Evolutionary conservation across 2,888 invertebrate genomes (phyloP).

Genomic region (Pristionchus exspectatus): DNA sequence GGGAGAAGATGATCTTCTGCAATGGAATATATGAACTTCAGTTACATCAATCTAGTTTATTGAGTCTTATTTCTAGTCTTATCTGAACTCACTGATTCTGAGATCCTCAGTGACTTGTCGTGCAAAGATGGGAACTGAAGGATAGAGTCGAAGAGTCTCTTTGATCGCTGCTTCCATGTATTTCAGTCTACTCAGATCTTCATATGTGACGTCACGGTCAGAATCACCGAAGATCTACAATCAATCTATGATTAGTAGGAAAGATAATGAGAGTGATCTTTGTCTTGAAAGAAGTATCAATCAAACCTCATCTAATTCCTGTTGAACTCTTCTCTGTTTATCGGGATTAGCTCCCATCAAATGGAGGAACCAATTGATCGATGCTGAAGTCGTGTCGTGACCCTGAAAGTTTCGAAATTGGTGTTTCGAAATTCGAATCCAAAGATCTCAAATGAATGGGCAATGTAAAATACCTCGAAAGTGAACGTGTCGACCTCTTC

Average conservation of each 20-base stretch:
- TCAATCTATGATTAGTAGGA: neutral
- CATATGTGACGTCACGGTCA: conserved; percentile 79
- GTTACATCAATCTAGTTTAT: neutral
- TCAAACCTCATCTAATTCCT: conserved; percentile 79
- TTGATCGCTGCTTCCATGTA: conserved; percentile 81
- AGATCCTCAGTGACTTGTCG: conserved; percentile 79
- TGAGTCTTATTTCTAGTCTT: neutral
- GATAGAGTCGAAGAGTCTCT: conserved; percentile 78
- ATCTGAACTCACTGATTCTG: conserved; percentile 64
- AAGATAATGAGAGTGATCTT: neutral
- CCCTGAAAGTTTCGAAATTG: conserved; percentile 83
- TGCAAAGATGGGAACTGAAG: conserved; percentile 77
- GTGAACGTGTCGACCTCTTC: conserved; percentile 79
- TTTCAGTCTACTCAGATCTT: conserved; percentile 80
- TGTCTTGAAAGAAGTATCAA: neutral
- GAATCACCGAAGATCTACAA: conserved; percentile 65
- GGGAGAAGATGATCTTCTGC: conserved; percentile 76
- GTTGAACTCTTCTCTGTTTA: conserved; percentile 84
- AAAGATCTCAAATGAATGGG: neutral
- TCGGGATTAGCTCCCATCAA: conserved; percentile 89
- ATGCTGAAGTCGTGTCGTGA: conserved; percentile 90
- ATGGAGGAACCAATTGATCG: conserved; percentile 90
- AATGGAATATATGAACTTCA: conserved; percentile 17
- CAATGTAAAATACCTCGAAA: conserved; percentile 70
- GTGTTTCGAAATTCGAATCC: neutral